Conservation (phyloP, 30 jellyfish, hydroid and myxozoan species). For the Sanderia malayensis region DNA sequence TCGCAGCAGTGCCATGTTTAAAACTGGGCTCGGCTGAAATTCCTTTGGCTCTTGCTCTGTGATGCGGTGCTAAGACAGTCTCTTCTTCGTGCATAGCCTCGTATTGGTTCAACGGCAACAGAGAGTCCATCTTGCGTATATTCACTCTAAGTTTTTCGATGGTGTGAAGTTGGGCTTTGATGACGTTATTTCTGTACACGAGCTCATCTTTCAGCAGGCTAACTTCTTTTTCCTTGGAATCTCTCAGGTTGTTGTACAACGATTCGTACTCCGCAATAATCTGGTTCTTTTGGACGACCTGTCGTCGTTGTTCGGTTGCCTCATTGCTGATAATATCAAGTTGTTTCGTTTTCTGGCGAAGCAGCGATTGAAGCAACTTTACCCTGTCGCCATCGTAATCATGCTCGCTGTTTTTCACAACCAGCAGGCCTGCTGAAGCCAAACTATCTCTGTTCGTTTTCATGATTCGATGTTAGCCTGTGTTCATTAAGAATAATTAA, state of each 20-base stretch:
- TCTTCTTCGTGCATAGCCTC: slow-evolving; percentile 47
- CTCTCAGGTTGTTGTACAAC: slow-evolving; percentile 9
- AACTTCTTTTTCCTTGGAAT: slow-evolving; percentile 19
- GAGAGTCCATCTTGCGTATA: slow-evolving; percentile 53
- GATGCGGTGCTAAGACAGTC: slow-evolving; percentile 28
- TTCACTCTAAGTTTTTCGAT: slow-evolving; percentile 44
- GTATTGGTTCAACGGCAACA: slow-evolving; percentile 47
- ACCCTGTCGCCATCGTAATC: slow-evolving; percentile 22
- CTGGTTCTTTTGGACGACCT: slow-evolving; percentile 38
- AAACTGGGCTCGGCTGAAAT: slow-evolving; percentile 67
- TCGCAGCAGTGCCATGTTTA: slow-evolving; percentile 4
- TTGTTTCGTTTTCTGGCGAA: slow-evolving; percentile 50
- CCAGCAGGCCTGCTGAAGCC: too few relatives aligned
- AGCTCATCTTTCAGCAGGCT: slow-evolving; percentile 44
- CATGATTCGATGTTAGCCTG: too few relatives aligned
- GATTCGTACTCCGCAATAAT: slow-evolving; percentile 50
- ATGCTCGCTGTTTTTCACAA: background rate
- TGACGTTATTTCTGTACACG: slow-evolving; percentile 47
- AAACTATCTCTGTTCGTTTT: too few relatives aligned
- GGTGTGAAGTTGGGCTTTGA: slow-evolving; percentile 47
- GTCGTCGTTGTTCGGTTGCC: slow-evolving; percentile 32
- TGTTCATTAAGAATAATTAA: too few relatives aligned
- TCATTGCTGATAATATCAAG: slow-evolving; percentile 54
- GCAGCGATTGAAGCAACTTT: slow-evolving; percentile 37
- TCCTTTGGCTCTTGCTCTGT: slow-evolving; percentile 57